These are phyloP conservation scores for Macaria liturata DNA, from an alignment of 2,888 invertebrate species.

Conservation along the genomic window DNA sequence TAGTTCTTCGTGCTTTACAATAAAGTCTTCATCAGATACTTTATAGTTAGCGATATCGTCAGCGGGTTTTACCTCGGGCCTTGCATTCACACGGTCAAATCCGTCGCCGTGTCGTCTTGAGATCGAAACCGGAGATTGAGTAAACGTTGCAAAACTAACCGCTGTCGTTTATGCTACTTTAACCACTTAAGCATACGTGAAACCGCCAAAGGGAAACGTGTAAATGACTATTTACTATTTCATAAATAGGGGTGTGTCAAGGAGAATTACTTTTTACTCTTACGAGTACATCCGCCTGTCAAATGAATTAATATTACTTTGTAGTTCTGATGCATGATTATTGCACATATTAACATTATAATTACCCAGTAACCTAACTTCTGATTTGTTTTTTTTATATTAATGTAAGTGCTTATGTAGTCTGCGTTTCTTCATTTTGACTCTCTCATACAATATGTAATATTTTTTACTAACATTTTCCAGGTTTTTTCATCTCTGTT, in stretches of 20 bases:
- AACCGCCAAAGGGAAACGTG: constrained; percentile 12
- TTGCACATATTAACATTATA: too few species aligned
- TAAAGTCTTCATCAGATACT: constrained; percentile 25
- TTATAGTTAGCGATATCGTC: constrained; percentile 28
- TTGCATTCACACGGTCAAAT: constrained; percentile 61
- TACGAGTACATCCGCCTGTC: too few species aligned
- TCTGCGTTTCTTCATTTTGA: too few species aligned
- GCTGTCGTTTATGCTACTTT: constrained; percentile 24
- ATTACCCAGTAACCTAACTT: too few species aligned
- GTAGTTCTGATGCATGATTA: too few species aligned
- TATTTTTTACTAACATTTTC: too few species aligned
- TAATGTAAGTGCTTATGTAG: too few species aligned
- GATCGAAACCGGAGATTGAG: constrained; percentile 63
- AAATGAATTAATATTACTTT: too few species aligned
- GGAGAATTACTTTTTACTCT: too few species aligned
- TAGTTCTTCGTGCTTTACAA: constrained; percentile 29
- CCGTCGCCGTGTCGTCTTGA: constrained; percentile 52
- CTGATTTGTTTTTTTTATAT: too few species aligned
- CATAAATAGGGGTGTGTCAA: background rate
- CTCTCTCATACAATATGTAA: too few species aligned
- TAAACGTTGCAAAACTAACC: constrained; percentile 57
- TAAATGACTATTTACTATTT: constrained; percentile 1
- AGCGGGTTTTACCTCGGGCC: constrained; percentile 58
- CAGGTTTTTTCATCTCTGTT: too few species aligned
- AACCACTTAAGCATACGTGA: constrained; percentile 15